A percentile compares a stretch with the other conserved stretches of the same genome.
Conservation (phyloP, 2,113 vertebrate genomes). For the Varanus komodoensis region DNA sequence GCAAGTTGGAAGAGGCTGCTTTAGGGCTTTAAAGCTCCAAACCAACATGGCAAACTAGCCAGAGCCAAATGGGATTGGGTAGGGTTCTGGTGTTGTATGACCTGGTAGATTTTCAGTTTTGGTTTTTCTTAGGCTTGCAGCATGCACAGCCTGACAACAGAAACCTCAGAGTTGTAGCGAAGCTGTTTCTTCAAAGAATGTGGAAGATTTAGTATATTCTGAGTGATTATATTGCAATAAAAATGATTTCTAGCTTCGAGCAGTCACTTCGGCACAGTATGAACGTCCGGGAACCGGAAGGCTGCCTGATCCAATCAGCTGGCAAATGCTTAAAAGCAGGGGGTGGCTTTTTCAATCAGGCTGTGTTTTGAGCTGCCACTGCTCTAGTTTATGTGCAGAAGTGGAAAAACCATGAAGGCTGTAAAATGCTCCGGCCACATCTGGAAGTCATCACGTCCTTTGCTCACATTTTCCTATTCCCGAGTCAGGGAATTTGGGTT, state of each 20-base stretch:
- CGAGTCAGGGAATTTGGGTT: slow-evolving; percentile 59
- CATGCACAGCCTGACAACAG: background rate
- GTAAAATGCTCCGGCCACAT: slow-evolving; percentile 59
- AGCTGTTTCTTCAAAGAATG: background rate
- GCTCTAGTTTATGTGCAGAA: slow-evolving; percentile 40
- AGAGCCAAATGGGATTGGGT: no score
- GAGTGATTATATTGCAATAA: background rate
- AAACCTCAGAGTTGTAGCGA: background rate
- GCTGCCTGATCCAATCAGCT: background rate
- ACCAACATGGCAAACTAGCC: no score
- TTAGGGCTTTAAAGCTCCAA: no score
- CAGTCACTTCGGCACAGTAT: background rate
- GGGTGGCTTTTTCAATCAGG: background rate
- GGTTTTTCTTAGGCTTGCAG: background rate
- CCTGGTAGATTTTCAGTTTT: background rate
- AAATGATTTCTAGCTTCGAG: background rate
- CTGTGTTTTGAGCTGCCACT: slow-evolving; percentile 35
- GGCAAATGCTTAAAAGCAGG: background rate
- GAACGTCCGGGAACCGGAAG: background rate
- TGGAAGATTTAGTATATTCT: background rate
- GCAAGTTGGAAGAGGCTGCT: no score
- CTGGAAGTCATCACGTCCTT: slow-evolving; percentile 63
- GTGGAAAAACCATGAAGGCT: slow-evolving; percentile 45
- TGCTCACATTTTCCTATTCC: slow-evolving; percentile 67
- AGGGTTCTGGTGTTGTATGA: no score